A percentile compares a stretch with the other conserved stretches of the same genome.
phyloP scores from a whole-genome alignment of 2,113 vertebrate species.

The Arizona elegans region DNA sequence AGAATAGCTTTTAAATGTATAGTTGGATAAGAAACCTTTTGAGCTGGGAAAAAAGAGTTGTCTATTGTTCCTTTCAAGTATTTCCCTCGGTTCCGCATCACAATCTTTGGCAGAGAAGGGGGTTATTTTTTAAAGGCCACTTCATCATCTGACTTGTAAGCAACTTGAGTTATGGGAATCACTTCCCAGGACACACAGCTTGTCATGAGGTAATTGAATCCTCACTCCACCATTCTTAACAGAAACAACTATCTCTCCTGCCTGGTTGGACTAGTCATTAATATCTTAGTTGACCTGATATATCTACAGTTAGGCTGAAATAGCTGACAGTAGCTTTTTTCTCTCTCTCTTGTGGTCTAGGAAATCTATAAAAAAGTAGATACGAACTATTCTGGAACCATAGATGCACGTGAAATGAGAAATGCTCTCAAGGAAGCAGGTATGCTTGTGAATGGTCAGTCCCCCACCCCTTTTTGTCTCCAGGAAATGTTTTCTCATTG shows the following conservation, averaged over 20 bases:
- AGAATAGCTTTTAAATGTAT: constrained; percentile 32
- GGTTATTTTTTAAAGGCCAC: constrained; percentile 41
- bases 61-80: constrained; percentile 38
- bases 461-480: too few relatives aligned
- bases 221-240: background rate
- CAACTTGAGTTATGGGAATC: constrained; percentile 18
- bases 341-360: constrained; percentile 54
- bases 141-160: constrained; percentile 33
- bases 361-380: constrained; percentile 72
- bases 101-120: constrained; percentile 30
- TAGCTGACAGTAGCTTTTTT: fast-evolving
- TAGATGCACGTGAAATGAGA: constrained; percentile 73
- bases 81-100: constrained; percentile 38
- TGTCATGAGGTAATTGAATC: constrained; percentile 36
- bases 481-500: background rate
- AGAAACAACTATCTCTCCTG: background rate
- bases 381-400: constrained; percentile 66
- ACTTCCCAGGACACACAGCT: constrained; percentile 33
- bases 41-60: constrained; percentile 14
- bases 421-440: constrained; percentile 74
- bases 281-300: background rate
- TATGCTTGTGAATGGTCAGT: background rate
- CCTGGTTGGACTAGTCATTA: background rate
- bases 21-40: constrained; percentile 36
- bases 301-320: background rate